Evolutionary conservation across 2,888 invertebrate genomes (phyloP).

Genomic region (Drosophila limbata): DNA sequence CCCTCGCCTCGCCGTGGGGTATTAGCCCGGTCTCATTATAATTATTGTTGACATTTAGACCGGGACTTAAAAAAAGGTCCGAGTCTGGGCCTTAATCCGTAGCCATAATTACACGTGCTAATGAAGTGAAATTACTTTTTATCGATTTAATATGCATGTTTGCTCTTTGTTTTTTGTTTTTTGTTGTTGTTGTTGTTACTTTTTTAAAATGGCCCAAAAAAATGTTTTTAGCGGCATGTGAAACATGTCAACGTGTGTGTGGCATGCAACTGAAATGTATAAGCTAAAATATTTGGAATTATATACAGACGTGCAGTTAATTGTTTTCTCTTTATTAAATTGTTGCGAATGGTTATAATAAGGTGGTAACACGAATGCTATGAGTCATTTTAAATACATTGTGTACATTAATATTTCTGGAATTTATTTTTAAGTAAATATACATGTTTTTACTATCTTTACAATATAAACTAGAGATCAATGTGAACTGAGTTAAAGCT

Average conservation of each 20-base stretch:
- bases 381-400: constrained; percentile 25
- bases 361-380: constrained; percentile 22
- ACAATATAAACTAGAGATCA: neutral
- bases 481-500: neutral
- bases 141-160: constrained; percentile 54
- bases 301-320: constrained; percentile 60
- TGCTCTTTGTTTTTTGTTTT: neutral
- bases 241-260: constrained; percentile 6
- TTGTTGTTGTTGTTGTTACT: no score
- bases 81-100: constrained; percentile 47
- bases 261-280: constrained; percentile 32
- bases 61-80: constrained; percentile 22
- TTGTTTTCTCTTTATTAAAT: constrained; percentile 35
- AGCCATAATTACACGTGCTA: constrained; percentile 69
- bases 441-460: no score
- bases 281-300: constrained; percentile 31
- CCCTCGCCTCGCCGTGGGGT: constrained; percentile 28
- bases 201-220: constrained; percentile 14
- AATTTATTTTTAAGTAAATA: no score
- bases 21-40: constrained; percentile 62
- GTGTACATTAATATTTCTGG: neutral
- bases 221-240: constrained; percentile 1
- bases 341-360: neutral
- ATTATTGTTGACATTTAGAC: constrained; percentile 76
- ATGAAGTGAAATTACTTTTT: constrained; percentile 70